Evolutionary conservation across 2,888 invertebrate species (phyloP), one percentile per base, ranked within the genome.

Genomic region (Euzophera pinguis): DNA sequence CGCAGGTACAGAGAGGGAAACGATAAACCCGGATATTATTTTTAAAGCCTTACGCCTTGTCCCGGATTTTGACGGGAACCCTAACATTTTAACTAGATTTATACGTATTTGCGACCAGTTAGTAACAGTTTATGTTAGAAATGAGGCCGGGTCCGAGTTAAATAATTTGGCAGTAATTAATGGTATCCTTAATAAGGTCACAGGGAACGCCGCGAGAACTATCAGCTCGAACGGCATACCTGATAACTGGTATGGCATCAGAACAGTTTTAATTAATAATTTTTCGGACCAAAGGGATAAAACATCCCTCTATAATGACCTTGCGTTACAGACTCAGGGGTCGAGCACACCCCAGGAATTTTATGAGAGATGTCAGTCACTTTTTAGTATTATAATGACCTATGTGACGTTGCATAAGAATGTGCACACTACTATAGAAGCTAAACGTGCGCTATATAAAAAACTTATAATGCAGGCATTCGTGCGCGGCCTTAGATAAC

Each of bases 291-390:
- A 52, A 7, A 16, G 52, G 6, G 47, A 52, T 16, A 47, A 52
- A 27, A 45, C 39, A 10, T 37, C 47, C 5, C 39, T 69, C 1
- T 65, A 65, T 37, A 65, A 64, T 12, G 63, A 65, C 53, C 39
- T 69, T 3, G 35, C 53, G 0, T 7, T 59, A 12, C 32, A 47
- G 1, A 50, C 53, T 0, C 58, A 59, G 17, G 53, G 56, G 1
- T 16, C 13, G 10, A 32, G 47, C 3, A 35, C 53, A 0, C 56
- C 54, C 0, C 58, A 60, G 13, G 60, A 56, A 35, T 58, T 54
- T 48, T 56, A 56, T 34, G 55, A 57, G 8, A 38, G 39, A 1
- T 58, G 56, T 43, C 52, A 54, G 8, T 22, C 32, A 3, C 12
- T 48, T 9, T 48, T 48, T 17, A 37, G 37, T 10, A 48, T 35